Conservation (phyloP, 2,888 invertebrate species). For the Ceramica pisi region DNA sequence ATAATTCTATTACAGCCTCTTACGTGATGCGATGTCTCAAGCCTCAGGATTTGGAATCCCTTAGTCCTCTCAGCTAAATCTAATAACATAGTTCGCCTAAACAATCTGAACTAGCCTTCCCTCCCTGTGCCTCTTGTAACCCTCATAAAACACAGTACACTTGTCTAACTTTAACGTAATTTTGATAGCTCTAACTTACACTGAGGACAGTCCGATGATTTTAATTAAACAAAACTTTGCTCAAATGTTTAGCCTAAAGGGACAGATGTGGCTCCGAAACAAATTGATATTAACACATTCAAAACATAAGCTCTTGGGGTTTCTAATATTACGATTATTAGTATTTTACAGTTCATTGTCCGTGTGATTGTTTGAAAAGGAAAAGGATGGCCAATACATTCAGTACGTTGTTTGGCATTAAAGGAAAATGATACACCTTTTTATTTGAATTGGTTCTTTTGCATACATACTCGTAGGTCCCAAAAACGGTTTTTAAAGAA, state of each 20-base stretch:
- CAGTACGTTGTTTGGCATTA: not conserved
- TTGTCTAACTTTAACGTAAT: conserved; percentile 59
- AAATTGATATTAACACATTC: conserved; percentile 67
- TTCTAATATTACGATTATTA: conserved; percentile 50
- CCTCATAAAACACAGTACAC: conserved; percentile 57
- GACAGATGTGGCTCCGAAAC: conserved; percentile 56
- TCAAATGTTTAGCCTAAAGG: conserved; percentile 55
- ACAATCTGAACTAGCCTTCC: conserved; percentile 43
- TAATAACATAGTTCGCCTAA: conserved; percentile 58
- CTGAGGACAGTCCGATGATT: conserved; percentile 63
- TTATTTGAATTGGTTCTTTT: not conserved
- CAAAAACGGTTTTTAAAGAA: too few species aligned
- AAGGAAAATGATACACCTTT: not conserved
- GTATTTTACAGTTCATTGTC: conserved; percentile 36
- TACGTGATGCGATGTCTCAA: conserved; percentile 32
- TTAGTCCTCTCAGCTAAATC: conserved; percentile 36
- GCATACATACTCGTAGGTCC: not conserved
- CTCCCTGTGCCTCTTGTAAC: conserved; percentile 32
- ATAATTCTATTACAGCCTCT: conserved; percentile 1
- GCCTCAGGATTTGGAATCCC: conserved; percentile 9
- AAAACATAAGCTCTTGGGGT: conserved; percentile 54
- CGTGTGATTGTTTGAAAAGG: not conserved
- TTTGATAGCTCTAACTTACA: conserved; percentile 59
- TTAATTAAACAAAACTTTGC: conserved; percentile 70
- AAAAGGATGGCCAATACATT: conserved; percentile 2